A percentile compares a stretch with the other conserved stretches of the same genome.
Conservation (phyloP, 2,888 invertebrate species). For the Tupiocoris notatus region DNA sequence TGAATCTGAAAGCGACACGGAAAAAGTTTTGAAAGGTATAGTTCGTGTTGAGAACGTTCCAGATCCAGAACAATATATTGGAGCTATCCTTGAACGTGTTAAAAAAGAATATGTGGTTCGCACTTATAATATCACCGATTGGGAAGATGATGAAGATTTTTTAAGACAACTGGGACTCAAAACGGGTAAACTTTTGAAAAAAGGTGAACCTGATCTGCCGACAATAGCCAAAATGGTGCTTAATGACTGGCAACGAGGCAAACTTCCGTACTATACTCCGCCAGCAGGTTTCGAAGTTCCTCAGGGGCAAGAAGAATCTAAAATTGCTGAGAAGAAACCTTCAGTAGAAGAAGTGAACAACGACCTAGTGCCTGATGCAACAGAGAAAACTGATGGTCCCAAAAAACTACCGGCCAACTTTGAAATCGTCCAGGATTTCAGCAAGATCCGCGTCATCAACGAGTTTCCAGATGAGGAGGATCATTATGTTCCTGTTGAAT, state of each 20-base stretch:
- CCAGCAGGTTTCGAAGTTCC: constrained; percentile 81
- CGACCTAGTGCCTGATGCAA: constrained; percentile 40
- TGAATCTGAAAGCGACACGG: constrained; percentile 92
- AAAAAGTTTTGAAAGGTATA: constrained; percentile 94
- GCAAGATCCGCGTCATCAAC: constrained; percentile 74
- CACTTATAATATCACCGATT: constrained; percentile 84
- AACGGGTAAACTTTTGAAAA: constrained; percentile 87
- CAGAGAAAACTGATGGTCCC: constrained; percentile 53
- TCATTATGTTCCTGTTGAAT: constrained; percentile 40
- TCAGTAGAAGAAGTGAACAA: constrained; percentile 12
- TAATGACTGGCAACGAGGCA: constrained; percentile 98
- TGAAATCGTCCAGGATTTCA: constrained; percentile 74
- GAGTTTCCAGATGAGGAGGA: constrained; percentile 64
- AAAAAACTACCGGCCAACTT: constrained; percentile 53
- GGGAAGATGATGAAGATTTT: constrained; percentile 82
- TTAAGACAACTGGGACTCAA: constrained; percentile 84
- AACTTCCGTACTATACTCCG: constrained; percentile 88
- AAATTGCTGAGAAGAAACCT: constrained; percentile 41
- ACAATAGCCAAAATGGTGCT: constrained; percentile 91
- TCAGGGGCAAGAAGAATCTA: constrained; percentile 51
- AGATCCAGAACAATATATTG: constrained; percentile 92
- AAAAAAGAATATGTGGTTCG: constrained; percentile 83
- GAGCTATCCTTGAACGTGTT: constrained; percentile 80
- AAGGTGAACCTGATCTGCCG: constrained; percentile 92
- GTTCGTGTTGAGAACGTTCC: constrained; percentile 93